These are phyloP conservation scores for Orthonevra nobilis DNA, from an alignment of 2,888 invertebrate species.

Conservation along the genomic window DNA sequence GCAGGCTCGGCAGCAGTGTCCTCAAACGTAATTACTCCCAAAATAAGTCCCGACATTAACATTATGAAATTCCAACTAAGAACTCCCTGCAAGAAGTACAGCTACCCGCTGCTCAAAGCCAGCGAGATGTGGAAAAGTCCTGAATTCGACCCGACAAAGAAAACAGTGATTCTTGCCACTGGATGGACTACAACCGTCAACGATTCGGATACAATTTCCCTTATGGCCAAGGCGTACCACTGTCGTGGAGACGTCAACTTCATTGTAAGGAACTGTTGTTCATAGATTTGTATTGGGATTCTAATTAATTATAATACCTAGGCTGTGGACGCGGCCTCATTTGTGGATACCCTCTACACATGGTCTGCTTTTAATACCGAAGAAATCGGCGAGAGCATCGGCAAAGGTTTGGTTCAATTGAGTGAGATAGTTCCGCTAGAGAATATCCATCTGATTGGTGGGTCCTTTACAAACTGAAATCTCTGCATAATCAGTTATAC, in stretches of 20 bases:
- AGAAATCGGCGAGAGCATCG: constrained; percentile 76
- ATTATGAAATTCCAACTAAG: constrained; percentile 77
- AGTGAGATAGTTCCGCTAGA: constrained; percentile 74
- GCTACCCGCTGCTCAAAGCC: constrained; percentile 74
- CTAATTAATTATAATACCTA: no score
- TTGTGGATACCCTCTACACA: constrained; percentile 77
- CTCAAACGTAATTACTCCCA: constrained; percentile 73
- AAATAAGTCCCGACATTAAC: constrained; percentile 75
- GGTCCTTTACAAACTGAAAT: no score
- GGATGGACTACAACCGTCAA: constrained; percentile 79
- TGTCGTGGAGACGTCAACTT: constrained; percentile 78
- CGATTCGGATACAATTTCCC: constrained; percentile 74
- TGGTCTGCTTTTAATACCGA: constrained; percentile 79
- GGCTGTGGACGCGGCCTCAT: constrained; percentile 77
- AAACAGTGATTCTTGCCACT: constrained; percentile 77
- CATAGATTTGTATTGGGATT: no score
- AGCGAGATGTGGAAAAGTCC: constrained; percentile 76
- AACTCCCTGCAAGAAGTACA: constrained; percentile 74
- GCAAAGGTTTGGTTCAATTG: constrained; percentile 74
- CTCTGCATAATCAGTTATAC: no score
- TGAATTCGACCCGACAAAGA: constrained; percentile 75
- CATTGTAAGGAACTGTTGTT: constrained; percentile 74
- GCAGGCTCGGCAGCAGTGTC: constrained; percentile 77
- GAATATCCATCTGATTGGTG: constrained; percentile 78
- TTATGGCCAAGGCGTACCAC: constrained; percentile 76